Percentiles rank a stretch among this genome's conserved stretches.
phyloP scores from a whole-genome alignment of 2,888 invertebrate species.

The Eucera pruinosa region DNA sequence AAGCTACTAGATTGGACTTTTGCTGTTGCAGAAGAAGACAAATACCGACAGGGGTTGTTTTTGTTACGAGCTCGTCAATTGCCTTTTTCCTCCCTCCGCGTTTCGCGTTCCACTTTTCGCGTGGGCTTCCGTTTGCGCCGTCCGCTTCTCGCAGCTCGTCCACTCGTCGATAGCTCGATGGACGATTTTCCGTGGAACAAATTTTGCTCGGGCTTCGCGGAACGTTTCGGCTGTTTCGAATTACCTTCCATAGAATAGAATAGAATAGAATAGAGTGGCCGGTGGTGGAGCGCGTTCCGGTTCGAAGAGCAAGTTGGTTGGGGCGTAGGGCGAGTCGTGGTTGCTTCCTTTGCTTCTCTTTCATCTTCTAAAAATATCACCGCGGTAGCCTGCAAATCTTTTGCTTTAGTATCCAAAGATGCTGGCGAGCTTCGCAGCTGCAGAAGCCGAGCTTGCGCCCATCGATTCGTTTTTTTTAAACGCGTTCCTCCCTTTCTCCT shows the following conservation, averaged over 20 bases:
- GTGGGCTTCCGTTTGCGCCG: constrained; percentile 40
- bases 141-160: background rate
- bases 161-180: background rate
- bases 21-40: too few relatives aligned
- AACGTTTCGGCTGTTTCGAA: background rate
- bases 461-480: too few relatives aligned
- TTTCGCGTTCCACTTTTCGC: constrained; percentile 33
- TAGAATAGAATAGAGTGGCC: too few relatives aligned
- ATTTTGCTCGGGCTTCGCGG: background rate
- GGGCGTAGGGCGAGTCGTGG: background rate
- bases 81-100: background rate
- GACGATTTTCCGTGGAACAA: background rate
- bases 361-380: constrained; percentile 75
- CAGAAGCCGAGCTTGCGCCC: background rate
- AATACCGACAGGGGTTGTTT: too few relatives aligned
- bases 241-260: too few relatives aligned
- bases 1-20: too few relatives aligned
- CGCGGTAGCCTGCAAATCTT: constrained; percentile 52
- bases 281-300: too few relatives aligned
- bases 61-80: too few relatives aligned
- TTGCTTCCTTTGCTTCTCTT: constrained; percentile 45
- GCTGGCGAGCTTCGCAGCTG: constrained; percentile 38
- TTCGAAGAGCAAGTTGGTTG: background rate
- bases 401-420: constrained; percentile 53
- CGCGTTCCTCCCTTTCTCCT: too few relatives aligned